Base-by-base conservation (phyloP, 1,140 invertebrate genomes). In the Dufourea novaeangliae region DNA sequence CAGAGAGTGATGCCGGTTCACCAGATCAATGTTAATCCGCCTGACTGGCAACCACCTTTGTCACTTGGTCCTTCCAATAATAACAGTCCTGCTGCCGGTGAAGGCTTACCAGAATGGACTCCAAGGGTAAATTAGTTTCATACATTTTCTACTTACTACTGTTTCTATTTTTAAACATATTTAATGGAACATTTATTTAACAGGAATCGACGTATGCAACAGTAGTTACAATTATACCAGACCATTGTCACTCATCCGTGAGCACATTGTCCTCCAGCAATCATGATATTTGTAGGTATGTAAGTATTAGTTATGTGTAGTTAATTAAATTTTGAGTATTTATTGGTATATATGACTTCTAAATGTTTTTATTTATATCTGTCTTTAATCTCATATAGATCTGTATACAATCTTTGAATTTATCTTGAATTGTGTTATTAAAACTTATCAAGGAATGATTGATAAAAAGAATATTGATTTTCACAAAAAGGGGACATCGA, bases 201-300 rank as follows among this genome's bases (percentile, higher is more conserved):
- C 59, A 91, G 90, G 89, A 91, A 85, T 80, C 89, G 68, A 75
- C 86, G 75, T 91, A 90, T 70, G 84, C 85, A 56, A 88, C 88
- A 68, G 84, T 90, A 82, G 89, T 90, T 64, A 89, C 89, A 56
- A 89, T 90, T 12, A 90, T 91, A 74, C 89, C 89, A 66, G 88
- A 91, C 61, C 89, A 90, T 80, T 90, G 87, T 84, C 89, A 90
- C 34, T 91, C 90, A 39, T 91, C 90, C 17, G 88, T 90, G n/a
- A 91, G 89, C 73, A 90, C 90, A 67, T 82, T 91, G 63, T 91
- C 90, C 39, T 91, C 90, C 11, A 90, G 83, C 73, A 91, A 89
- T 83, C 89, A 91, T 87, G 90, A 91, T 83, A 91, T 91, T 82
- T 91, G 90, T 69, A 86, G 90, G 90, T 90, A 70, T n/a, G n/a